Base-by-base conservation (phyloP, 2,113 vertebrate species). In the Hippocampus barbouri region DNA sequence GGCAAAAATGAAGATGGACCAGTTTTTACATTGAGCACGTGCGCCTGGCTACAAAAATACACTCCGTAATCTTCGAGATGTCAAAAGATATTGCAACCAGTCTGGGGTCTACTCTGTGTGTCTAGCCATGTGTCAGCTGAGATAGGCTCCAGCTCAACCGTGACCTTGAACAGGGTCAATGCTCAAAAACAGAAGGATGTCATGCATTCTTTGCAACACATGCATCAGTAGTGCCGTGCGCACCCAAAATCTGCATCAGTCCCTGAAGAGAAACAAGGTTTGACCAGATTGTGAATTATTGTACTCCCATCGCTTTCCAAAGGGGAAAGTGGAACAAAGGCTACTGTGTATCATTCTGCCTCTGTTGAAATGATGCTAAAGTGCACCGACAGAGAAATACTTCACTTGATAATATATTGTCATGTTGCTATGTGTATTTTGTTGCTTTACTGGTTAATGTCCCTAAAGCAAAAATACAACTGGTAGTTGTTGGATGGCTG, bases 271-370 rank as follows among this genome's bases (percentile, higher is more conserved):
- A 72, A 18, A 9, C 20, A 60, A n/a, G 41, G 56, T 64, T 72
- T 79, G 77, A 83, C 82, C 74, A 10, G 27, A 65, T 69, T 79
- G 74, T 69, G 76, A 67, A 71, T 83, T 80, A 69, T 73, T 10
- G n/a, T 23, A 11, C n/a, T 76, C 79, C 86, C 85, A 83, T 74
- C 79, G 74, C 72, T 74, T 80, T 79, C 66, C 47, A 71, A 79
- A 80, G 75, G 61, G 62, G 67, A 84, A 85, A 85, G 76, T 75
- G 64, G 77, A 69, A 53, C 78, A 87, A 76, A 87, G 80, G 83
- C 75, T 66, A 23, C 65, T 60, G 25, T 41, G 82, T 75, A 80
- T 83, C 60, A 71, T 51, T 38, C 71, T 73, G 70, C 81, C 51
- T 72, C n/a, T 47, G 69, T 69, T 74, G 75, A 86, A 69, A 56